A percentile compares a stretch with the other conserved stretches of the same genome.
phyloP scores from a whole-genome alignment of 2,888 invertebrate genomes.

The Cerastoderma edule region DNA sequence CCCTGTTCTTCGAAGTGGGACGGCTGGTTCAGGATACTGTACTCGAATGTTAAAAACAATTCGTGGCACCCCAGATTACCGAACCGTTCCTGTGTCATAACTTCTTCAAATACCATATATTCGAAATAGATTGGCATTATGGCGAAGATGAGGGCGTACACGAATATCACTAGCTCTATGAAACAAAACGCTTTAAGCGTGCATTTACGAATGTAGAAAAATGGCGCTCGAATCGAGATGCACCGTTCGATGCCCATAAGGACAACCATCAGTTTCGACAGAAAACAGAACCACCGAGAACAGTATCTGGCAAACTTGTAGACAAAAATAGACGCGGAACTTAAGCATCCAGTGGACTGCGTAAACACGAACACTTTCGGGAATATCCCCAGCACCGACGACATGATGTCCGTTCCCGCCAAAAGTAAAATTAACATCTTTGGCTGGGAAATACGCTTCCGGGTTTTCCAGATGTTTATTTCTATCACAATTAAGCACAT shows the following conservation, averaged over 20 bases:
- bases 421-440: conserved; percentile 51
- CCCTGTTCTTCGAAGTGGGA: neutral
- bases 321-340: neutral
- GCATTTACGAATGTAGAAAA: conserved; percentile 57
- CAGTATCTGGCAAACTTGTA: conserved; percentile 40
- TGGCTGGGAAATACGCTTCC: conserved; percentile 47
- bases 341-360: conserved; percentile 3
- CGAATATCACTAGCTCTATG: conserved; percentile 22
- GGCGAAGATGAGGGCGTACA: conserved; percentile 38
- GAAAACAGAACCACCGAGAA: conserved; percentile 33
- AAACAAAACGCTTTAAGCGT: conserved; percentile 34
- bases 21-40: conserved; percentile 16
- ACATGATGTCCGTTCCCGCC: conserved; percentile 34
- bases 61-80: conserved; percentile 25
- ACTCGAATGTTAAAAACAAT: conserved; percentile 38
- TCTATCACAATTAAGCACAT: conserved; percentile 45
- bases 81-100: neutral
- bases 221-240: conserved; percentile 55
- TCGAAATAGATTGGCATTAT: conserved; percentile 35
- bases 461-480: conserved; percentile 41
- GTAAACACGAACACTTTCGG: conserved; percentile 34
- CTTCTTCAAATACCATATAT: conserved; percentile 22
- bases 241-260: conserved; percentile 58
- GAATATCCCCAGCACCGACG: conserved; percentile 42
- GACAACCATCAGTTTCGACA: conserved; percentile 59